phyloP scores from a whole-genome alignment of 2,113 vertebrate species.

The Patagioenas fasciata region DNA sequence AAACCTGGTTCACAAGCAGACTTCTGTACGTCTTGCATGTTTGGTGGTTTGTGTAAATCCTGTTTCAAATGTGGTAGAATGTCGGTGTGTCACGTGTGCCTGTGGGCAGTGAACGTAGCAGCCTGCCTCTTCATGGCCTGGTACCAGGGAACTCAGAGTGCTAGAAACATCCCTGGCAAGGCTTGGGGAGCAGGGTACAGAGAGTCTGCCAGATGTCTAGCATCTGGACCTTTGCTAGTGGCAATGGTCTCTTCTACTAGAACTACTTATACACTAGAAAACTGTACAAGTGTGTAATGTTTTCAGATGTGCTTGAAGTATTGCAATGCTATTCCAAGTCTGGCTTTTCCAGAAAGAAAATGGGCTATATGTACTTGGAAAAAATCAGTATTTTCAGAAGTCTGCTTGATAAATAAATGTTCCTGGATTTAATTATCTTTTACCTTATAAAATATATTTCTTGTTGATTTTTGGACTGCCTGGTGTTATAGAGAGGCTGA shows the following conservation, averaged over 20 bases:
- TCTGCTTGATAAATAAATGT: conserved; percentile 49
- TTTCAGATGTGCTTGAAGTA: not conserved
- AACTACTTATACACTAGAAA: too few species aligned
- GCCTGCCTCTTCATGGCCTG: not conserved
- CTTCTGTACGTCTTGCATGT: not conserved
- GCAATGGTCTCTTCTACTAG: not conserved
- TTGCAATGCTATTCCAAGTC: not conserved
- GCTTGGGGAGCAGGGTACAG: not conserved
- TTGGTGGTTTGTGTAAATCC: conserved; percentile 1
- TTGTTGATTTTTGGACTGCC: too few species aligned
- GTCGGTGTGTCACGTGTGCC: not conserved
- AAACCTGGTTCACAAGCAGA: conserved; percentile 10
- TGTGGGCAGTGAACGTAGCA: not conserved
- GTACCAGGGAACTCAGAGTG: not conserved
- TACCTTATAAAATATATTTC: too few species aligned
- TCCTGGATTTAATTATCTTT: too few species aligned
- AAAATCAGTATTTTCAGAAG: conserved; percentile 41
- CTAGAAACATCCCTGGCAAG: not conserved
- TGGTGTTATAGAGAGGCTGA: too few species aligned
- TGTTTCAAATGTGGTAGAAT: not conserved
- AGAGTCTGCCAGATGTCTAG: not conserved
- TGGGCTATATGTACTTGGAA: not conserved
- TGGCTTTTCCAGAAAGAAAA: conserved; percentile 18
- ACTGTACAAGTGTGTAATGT: too few species aligned
- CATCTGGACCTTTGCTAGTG: not conserved